Conservation (phyloP, 2,113 vertebrate genomes). For the Columba livia region DNA sequence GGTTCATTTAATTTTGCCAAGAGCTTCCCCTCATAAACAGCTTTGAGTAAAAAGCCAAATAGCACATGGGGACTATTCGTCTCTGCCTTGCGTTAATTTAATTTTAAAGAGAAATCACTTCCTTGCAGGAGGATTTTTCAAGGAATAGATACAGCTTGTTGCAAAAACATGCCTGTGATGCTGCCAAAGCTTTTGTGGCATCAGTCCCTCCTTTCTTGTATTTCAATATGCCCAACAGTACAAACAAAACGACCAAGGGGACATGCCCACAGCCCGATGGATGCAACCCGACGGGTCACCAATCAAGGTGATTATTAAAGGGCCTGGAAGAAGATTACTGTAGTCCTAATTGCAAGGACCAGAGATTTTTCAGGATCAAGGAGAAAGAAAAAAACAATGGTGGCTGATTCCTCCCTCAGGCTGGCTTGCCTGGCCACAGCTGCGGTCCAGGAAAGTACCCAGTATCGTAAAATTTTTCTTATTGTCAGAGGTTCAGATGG, state of each 20-base stretch:
- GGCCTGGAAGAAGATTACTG: not conserved
- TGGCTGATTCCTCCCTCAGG: not conserved
- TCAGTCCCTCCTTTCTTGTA: not conserved
- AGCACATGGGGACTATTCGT: constrained; percentile 14
- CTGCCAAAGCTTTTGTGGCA: not conserved
- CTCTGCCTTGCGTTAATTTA: constrained; percentile 39
- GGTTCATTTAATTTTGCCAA: constrained; percentile 40
- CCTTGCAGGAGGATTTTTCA: constrained; percentile 18
- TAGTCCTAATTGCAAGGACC: not conserved
- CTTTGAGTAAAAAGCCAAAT: constrained; percentile 30
- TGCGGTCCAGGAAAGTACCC: not conserved
- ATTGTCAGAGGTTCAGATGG: not conserved
- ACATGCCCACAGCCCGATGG: not conserved
- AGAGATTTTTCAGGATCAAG: not conserved
- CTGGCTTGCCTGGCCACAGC: not conserved
- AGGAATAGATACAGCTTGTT: not conserved
- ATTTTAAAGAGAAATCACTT: constrained; percentile 47
- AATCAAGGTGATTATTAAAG: not conserved
- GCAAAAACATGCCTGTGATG: not conserved
- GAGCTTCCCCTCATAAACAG: constrained; percentile 40
- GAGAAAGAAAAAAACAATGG: not conserved
- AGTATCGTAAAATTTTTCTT: not conserved
- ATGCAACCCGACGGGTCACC: not conserved
- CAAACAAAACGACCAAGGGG: not conserved
- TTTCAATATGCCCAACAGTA: not conserved